Percentiles rank a stretch among this genome's conserved stretches.
Conservation (phyloP, 2,113 vertebrate genomes). For the Bujurquina vittata region DNA sequence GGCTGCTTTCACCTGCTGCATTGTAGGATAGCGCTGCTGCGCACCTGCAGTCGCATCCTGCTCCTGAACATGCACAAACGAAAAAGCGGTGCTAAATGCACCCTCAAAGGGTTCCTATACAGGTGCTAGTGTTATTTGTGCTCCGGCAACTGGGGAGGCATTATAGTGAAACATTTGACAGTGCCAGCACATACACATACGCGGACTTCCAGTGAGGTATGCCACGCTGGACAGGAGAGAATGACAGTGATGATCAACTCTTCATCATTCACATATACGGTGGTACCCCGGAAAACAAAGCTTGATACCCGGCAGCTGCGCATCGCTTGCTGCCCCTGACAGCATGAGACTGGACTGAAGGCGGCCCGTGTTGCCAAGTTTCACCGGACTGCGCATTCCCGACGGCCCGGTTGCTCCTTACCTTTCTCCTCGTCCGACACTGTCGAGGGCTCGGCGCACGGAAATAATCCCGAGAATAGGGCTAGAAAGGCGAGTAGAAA, state of each 20-base stretch:
- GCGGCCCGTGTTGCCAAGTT: conserved; percentile 65
- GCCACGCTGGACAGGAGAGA: background rate
- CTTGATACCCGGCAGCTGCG: background rate
- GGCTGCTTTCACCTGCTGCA: conserved; percentile 73
- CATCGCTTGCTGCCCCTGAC: conserved; percentile 1
- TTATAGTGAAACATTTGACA: background rate
- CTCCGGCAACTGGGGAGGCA: background rate
- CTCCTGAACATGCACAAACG: conserved; percentile 44
- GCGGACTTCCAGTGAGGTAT: conserved; percentile 23
- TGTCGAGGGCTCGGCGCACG: conserved; percentile 80
- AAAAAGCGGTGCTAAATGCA: conserved; percentile 8
- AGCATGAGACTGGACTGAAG: conserved; percentile 10
- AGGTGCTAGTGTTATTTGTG: conserved; percentile 1
- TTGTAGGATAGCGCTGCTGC: conserved; percentile 22
- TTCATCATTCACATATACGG: background rate
- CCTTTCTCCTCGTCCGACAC: conserved; percentile 82
- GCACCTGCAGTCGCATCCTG: conserved; percentile 43
- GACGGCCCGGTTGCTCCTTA: conserved; percentile 77
- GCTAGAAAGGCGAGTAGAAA: conserved; percentile 85
- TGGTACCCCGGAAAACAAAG: background rate
- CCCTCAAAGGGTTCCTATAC: background rate
- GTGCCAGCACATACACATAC: background rate
- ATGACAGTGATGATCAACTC: conserved; percentile 26
- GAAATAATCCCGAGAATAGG: conserved; percentile 91
- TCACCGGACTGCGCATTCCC: conserved; percentile 63